Evolutionary conservation across 1,140 invertebrate species (phyloP).

Genomic region (Latrodectus geometricus): DNA sequence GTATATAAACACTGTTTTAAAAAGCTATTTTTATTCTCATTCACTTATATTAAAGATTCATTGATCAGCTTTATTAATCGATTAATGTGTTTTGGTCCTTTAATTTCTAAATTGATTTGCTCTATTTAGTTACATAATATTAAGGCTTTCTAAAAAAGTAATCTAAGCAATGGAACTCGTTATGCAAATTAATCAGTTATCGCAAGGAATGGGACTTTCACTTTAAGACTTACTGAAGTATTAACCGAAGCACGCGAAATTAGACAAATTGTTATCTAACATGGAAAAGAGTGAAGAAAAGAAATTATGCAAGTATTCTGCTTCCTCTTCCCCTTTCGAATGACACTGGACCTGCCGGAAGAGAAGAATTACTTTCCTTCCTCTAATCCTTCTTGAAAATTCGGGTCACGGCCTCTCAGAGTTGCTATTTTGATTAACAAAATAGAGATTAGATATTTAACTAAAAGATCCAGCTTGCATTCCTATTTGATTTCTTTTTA

Average conservation of each 20-base stretch:
- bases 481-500: too few species aligned
- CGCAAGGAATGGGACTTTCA: not conserved
- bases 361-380: not conserved
- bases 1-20: too few species aligned
- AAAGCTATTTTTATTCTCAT: too few species aligned
- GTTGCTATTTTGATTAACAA: conserved; percentile 29
- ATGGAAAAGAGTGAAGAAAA: conserved; percentile 28
- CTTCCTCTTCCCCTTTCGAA: conserved; percentile 39
- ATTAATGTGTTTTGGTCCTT: not conserved
- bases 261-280: not conserved
- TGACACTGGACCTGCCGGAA: conserved; percentile 44
- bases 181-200: not conserved
- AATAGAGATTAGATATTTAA: not conserved
- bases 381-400: not conserved
- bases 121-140: not conserved
- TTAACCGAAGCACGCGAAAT: not conserved
- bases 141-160: not conserved
- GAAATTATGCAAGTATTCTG: conserved; percentile 8
- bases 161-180: not conserved
- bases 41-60: too few species aligned
- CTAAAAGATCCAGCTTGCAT: too few species aligned
- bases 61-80: too few species aligned
- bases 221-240: not conserved
- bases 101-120: not conserved
- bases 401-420: conserved; percentile 38